Conservation (phyloP, 2,888 invertebrate genomes). For the Adela reaumurella region DNA sequence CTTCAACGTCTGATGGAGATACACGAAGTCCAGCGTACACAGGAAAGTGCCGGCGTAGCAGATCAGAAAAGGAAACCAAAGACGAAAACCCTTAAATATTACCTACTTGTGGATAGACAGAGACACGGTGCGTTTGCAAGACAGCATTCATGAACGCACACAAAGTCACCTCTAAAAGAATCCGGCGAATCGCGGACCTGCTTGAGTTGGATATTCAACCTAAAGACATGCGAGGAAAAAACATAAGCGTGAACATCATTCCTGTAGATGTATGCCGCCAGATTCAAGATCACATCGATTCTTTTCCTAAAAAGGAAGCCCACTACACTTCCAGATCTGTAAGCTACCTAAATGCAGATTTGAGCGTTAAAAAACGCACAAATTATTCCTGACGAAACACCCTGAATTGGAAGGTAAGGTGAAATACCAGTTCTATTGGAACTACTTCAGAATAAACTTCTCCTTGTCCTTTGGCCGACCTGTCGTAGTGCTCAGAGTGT, state of each 20-base stretch:
- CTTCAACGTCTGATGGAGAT: too few relatives aligned
- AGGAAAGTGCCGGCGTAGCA: too few relatives aligned
- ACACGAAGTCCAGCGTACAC: too few relatives aligned
- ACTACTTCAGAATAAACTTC: constrained; percentile 8
- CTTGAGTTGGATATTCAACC: too few relatives aligned
- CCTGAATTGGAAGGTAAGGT: too few relatives aligned
- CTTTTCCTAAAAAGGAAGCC: constrained; percentile 4
- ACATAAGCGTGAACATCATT: constrained; percentile 2
- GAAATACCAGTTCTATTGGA: constrained; percentile 9
- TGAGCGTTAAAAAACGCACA: not conserved
- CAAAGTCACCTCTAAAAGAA: too few relatives aligned
- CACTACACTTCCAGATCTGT: too few relatives aligned
- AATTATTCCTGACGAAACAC: constrained; percentile 5
- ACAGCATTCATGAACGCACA: constrained; percentile 5
- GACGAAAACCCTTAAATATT: too few relatives aligned
- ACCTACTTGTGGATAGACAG: constrained; percentile 4
- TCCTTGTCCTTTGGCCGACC: constrained; percentile 9
- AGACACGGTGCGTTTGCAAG: constrained; percentile 2
- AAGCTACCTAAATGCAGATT: too few relatives aligned
- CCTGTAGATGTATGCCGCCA: too few relatives aligned
- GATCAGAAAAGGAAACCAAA: too few relatives aligned
- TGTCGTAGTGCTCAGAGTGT: constrained; percentile 6
- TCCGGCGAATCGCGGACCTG: constrained; percentile 3
- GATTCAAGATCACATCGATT: constrained; percentile 4
- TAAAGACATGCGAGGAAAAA: too few relatives aligned